Conservation (phyloP, 2,797 vertebrate genomes). For the Malacoraja senta region DNA sequence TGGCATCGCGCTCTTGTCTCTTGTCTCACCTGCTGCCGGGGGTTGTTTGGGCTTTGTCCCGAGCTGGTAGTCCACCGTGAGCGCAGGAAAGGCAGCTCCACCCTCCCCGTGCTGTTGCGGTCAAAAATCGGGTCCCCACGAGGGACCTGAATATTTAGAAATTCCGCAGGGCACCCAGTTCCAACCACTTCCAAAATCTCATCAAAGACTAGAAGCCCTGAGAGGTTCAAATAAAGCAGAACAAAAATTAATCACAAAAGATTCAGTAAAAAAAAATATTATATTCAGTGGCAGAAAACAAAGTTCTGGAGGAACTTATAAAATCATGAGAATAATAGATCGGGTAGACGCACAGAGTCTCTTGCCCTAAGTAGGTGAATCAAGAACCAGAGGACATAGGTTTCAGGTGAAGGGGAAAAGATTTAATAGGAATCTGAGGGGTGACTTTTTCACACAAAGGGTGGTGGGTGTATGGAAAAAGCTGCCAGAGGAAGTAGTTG, state of each 20-base stretch:
- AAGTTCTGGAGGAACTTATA: no score
- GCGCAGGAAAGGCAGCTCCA: slow-evolving; percentile 79
- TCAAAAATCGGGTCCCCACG: slow-evolving; percentile 74
- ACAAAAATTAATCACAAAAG: not conserved
- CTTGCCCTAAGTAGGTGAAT: no score
- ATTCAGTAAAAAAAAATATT: no score
- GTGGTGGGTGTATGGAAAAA: no score
- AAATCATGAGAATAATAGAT: no score
- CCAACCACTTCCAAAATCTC: slow-evolving; percentile 70
- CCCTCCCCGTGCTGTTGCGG: slow-evolving; percentile 53
- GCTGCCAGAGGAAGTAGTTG: no score
- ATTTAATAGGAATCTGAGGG: no score
- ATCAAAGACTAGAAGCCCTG: slow-evolving; percentile 78
- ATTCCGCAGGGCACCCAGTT: slow-evolving; percentile 83
- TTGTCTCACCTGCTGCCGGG: slow-evolving; percentile 70
- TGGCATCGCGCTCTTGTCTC: not conserved
- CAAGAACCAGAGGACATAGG: no score
- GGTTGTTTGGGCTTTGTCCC: slow-evolving; percentile 81
- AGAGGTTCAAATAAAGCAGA: not conserved
- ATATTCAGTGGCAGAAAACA: no score
- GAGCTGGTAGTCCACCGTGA: slow-evolving; percentile 71
- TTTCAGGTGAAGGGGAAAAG: no score
- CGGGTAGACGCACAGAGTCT: no score
- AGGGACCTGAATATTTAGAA: slow-evolving; percentile 77
- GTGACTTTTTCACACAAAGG: no score